phyloP scores from a whole-genome alignment of 2,113 vertebrate genomes.

The Clupea harengus region DNA sequence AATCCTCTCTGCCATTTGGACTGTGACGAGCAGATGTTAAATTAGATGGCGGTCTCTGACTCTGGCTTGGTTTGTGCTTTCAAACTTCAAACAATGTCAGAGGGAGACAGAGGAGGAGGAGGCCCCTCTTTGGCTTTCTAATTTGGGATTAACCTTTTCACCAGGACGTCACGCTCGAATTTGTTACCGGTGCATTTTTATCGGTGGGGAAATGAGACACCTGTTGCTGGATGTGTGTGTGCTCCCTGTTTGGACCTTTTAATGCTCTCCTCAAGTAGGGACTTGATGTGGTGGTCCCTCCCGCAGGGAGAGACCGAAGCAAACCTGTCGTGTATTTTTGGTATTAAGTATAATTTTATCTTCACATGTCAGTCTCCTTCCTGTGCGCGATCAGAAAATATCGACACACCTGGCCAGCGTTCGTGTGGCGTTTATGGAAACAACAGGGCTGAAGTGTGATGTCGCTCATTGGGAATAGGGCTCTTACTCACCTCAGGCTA shows the following conservation, averaged over 20 bases:
- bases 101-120: neutral
- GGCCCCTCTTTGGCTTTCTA: slow-evolving; percentile 42
- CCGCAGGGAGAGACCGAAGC: slow-evolving; percentile 16
- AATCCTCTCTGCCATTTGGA: neutral
- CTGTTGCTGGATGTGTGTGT: slow-evolving; percentile 54
- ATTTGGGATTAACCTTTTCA: slow-evolving; percentile 64
- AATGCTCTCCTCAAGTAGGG: slow-evolving; percentile 37
- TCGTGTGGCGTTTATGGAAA: slow-evolving; percentile 35
- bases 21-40: neutral
- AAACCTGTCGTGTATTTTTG: slow-evolving; percentile 54
- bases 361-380: slow-evolving; percentile 37
- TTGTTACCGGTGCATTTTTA: slow-evolving; percentile 37
- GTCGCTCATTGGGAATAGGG: neutral
- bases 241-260: slow-evolving; percentile 34
- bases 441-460: neutral
- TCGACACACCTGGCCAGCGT: slow-evolving; percentile 36
- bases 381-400: slow-evolving; percentile 44
- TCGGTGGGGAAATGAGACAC: slow-evolving; percentile 51
- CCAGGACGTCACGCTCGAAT: slow-evolving; percentile 52
- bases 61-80: neutral
- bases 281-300: slow-evolving; percentile 19
- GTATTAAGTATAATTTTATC: slow-evolving; percentile 46
- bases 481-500: neutral
- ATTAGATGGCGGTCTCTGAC: neutral
- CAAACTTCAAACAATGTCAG: neutral